A percentile compares a stretch with the other conserved stretches of the same genome.
phyloP scores from a whole-genome alignment of 1,140 invertebrate genomes.

The Rhizoglyphus robini region DNA sequence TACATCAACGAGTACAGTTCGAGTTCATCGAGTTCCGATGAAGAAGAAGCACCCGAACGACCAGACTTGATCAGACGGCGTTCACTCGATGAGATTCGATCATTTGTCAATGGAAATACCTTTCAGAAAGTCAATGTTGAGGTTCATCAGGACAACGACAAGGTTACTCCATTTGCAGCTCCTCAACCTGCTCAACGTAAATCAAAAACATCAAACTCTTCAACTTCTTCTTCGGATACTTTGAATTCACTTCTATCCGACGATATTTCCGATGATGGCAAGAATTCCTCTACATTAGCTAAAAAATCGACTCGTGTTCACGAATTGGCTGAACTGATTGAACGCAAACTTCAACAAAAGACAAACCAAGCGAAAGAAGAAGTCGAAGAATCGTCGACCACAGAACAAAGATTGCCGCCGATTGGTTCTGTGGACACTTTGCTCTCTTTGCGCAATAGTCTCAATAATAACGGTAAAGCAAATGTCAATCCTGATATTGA shows the following conservation, averaged over 20 bases:
- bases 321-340: slow-evolving; percentile 13
- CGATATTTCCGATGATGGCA: not conserved
- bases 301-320: not conserved
- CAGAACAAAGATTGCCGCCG: not conserved
- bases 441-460: no score
- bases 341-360: slow-evolving; percentile 3
- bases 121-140: no score
- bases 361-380: not conserved
- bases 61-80: no score
- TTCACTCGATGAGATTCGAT: no score
- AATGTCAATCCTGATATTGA: no score
- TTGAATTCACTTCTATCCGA: not conserved
- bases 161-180: not conserved
- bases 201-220: not conserved
- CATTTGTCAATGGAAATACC: no score
- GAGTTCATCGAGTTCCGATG: not conserved
- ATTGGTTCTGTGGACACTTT: not conserved
- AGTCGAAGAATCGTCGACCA: not conserved
- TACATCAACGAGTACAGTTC: not conserved
- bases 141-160: no score
- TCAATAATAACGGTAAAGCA: no score
- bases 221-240: no score
- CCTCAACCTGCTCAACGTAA: not conserved
- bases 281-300: no score
- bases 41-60: not conserved